Evolutionary conservation across 2,113 vertebrate species (phyloP).

Genomic region (Crotalus helleri): DNA sequence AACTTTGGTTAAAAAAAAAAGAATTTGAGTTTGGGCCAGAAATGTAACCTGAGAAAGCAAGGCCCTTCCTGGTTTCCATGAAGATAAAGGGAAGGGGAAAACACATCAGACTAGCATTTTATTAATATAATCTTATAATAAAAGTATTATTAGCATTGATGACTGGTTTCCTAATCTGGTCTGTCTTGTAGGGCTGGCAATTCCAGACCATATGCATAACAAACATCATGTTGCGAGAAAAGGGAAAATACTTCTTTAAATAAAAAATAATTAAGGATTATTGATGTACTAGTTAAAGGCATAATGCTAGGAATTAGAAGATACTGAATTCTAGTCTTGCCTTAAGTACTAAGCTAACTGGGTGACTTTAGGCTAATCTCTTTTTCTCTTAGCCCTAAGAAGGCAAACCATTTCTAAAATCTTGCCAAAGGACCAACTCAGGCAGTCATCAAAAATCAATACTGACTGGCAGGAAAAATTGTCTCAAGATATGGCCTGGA

Average conservation of each 20-base stretch:
- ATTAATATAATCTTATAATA: neutral
- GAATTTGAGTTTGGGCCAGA: neutral
- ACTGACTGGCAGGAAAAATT: neutral
- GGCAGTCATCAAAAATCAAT: neutral
- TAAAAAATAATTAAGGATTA: neutral
- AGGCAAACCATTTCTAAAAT: neutral
- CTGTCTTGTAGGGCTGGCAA: neutral
- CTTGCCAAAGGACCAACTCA: neutral
- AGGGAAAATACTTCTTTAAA: neutral
- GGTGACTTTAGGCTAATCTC: neutral
- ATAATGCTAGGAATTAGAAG: neutral
- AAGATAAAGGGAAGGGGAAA: neutral
- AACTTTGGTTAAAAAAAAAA: neutral
- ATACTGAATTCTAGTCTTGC: neutral
- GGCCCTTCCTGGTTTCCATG: neutral
- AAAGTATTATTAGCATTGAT: neutral
- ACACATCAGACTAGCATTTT: neutral
- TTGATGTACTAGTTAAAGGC: neutral
- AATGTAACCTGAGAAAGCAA: neutral
- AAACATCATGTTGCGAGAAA: neutral
- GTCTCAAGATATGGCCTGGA: neutral
- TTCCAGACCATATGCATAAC: neutral
- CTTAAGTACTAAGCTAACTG: neutral
- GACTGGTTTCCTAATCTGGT: neutral
- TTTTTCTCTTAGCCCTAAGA: neutral